Conservation (phyloP, 2,797 vertebrate genomes). For the Florisuga fusca region DNA sequence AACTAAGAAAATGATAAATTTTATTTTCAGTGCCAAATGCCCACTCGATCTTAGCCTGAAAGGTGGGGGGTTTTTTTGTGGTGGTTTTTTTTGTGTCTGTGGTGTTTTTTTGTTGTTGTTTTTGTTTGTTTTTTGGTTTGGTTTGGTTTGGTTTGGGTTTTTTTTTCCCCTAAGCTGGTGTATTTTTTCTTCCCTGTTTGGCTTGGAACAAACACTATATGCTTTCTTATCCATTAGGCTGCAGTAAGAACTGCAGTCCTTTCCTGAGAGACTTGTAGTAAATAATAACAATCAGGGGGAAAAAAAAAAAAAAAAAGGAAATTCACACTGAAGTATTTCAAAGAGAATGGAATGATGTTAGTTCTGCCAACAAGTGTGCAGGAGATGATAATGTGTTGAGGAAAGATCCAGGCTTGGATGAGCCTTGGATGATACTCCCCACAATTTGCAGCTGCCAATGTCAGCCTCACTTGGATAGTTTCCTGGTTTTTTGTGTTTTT, state of each 20-base stretch:
- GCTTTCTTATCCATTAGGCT: background rate
- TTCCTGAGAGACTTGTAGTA: background rate
- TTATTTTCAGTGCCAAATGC: background rate
- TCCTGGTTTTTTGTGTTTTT: background rate
- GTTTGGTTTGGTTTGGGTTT: background rate
- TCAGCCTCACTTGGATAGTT: background rate
- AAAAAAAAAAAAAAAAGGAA: background rate
- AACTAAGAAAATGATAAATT: background rate
- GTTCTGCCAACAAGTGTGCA: background rate
- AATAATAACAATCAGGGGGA: background rate
- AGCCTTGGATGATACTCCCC: no score
- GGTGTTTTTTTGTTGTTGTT: no score
- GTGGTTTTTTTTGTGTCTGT: no score
- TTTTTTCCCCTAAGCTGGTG: background rate
- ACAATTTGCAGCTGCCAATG: background rate
- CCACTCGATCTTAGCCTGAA: background rate
- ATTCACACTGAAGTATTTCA: background rate
- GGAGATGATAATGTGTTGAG: background rate
- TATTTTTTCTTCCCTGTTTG: background rate
- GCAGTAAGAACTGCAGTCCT: conserved; percentile 35
- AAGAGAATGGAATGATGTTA: background rate
- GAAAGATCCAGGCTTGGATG: background rate
- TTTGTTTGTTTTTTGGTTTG: no score
- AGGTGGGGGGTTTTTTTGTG: background rate
- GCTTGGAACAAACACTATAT: background rate